phyloP scores from a whole-genome alignment of 2,113 vertebrate species.

The Cisticola juncidis region DNA sequence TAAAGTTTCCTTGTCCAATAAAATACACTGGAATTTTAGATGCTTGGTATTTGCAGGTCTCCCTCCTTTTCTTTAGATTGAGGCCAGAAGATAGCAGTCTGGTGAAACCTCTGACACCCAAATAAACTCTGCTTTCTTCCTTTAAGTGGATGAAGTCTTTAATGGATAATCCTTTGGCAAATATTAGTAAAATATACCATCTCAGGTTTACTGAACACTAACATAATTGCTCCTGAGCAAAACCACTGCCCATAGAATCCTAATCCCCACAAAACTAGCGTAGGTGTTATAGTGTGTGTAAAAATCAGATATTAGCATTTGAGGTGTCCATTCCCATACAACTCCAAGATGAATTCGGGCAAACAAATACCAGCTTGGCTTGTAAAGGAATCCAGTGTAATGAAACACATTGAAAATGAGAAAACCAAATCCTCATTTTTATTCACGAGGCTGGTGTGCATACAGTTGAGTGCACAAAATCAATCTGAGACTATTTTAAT shows the following conservation, averaged over 20 bases:
- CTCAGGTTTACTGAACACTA: not conserved
- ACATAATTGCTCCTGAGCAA: not conserved
- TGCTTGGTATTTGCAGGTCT: not conserved
- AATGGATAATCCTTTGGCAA: not conserved
- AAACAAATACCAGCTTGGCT: slow-evolving; percentile 31
- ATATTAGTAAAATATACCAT: not conserved
- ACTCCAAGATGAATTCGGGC: not conserved
- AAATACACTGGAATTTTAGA: slow-evolving; percentile 10
- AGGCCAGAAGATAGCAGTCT: not conserved
- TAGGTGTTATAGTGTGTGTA: not conserved
- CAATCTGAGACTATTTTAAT: not conserved
- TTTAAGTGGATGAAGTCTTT: not conserved
- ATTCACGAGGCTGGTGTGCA: not conserved
- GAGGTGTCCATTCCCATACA: not conserved
- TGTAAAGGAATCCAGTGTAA: slow-evolving; percentile 41
- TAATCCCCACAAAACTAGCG: not conserved
- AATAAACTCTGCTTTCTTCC: not conserved
- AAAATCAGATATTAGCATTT: slow-evolving; percentile 21
- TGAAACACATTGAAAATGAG: slow-evolving; percentile 34
- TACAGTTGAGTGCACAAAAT: not conserved
- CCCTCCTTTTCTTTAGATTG: not conserved
- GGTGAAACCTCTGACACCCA: not conserved
- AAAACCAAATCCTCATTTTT: slow-evolving; percentile 28
- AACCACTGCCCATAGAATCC: not conserved
- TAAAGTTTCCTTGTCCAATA: not conserved